Percentiles rank a stretch among this genome's conserved stretches.
These are phyloP conservation scores for Erebia palarica DNA, from an alignment of 2,888 invertebrate genomes.

Conservation along the genomic window DNA sequence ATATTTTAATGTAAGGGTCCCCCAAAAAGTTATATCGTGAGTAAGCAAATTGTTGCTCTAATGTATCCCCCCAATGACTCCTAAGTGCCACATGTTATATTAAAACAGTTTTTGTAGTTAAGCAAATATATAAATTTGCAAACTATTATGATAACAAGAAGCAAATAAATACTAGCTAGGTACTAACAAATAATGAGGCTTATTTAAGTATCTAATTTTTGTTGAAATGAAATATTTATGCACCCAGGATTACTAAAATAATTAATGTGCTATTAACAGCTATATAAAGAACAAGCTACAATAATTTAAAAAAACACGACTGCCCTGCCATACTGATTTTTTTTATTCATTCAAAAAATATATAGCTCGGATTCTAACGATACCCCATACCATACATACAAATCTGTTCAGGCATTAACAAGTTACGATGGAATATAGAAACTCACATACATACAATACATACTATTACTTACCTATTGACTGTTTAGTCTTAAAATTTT, in stretches of 20 bases:
- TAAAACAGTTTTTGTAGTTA: conserved; percentile 17
- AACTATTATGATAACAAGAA: not conserved
- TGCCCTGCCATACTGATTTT: no score
- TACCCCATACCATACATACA: no score
- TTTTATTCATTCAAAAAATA: no score
- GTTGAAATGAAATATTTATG: not conserved
- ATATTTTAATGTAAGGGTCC: conserved; percentile 49
- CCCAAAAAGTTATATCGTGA: conserved; percentile 72
- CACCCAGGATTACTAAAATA: no score
- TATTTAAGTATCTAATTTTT: not conserved
- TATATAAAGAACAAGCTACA: not conserved
- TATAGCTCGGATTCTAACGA: no score
- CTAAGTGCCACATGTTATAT: conserved; percentile 21
- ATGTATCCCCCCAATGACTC: conserved; percentile 67
- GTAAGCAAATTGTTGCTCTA: conserved; percentile 68
- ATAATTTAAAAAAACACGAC: no score
- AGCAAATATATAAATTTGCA: conserved; percentile 10
- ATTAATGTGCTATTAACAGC: not conserved
- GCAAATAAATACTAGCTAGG: not conserved
- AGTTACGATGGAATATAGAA: no score
- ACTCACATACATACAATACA: no score
- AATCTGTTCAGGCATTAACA: no score
- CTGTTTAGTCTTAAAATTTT: not conserved
- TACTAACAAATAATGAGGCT: not conserved
- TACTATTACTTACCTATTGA: no score